Conservation (phyloP, 2,797 vertebrate species). For the Microchirus variegatus region DNA sequence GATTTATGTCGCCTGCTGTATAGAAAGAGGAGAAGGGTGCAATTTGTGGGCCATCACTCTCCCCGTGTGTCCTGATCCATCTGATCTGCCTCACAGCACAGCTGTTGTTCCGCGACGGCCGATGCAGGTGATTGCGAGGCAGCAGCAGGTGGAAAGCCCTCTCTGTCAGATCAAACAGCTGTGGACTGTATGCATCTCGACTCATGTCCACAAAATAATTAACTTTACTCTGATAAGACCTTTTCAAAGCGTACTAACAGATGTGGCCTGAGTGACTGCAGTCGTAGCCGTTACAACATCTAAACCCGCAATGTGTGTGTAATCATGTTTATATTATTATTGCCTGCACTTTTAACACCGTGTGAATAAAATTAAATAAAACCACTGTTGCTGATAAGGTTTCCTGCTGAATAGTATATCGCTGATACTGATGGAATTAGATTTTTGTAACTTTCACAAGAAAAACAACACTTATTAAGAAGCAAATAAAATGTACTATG, state of each 20-base stretch:
- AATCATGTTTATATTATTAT: neutral
- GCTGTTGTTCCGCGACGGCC: conserved; percentile 42
- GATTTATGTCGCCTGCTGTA: neutral
- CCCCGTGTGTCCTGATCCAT: conserved; percentile 23
- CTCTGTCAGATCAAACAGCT: conserved; percentile 50
- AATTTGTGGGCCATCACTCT: conserved; percentile 35
- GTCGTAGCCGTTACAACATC: neutral
- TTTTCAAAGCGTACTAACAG: conserved; percentile 22
- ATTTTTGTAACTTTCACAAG: no score
- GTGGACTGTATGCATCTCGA: conserved; percentile 12
- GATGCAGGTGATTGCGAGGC: conserved; percentile 46
- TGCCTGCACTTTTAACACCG: neutral
- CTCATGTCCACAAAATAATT: conserved; percentile 40
- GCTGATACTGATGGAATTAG: no score
- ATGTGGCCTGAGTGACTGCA: conserved; percentile 5
- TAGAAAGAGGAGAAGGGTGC: conserved; percentile 6
- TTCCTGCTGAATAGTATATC: no score
- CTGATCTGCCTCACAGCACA: conserved; percentile 45
- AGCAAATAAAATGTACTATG: no score
- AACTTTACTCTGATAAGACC: conserved; percentile 26
- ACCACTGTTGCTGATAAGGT: neutral
- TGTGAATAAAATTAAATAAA: neutral
- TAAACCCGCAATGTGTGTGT: neutral
- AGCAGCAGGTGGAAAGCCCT: conserved; percentile 50
- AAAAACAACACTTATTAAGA: no score